phyloP scores from a whole-genome alignment of 2,888 invertebrate species.

The Euclidia mi region DNA sequence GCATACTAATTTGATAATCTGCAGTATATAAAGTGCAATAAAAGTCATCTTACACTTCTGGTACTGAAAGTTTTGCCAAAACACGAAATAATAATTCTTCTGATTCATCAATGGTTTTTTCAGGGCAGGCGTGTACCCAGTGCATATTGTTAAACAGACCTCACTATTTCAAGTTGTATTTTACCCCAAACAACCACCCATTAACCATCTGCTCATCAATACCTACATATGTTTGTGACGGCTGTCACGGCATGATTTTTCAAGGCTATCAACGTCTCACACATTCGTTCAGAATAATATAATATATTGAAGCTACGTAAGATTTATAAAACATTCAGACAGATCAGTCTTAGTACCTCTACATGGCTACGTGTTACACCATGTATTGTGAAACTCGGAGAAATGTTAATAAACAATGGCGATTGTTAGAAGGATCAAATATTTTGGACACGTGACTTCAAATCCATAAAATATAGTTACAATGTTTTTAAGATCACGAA shows the following conservation, averaged over 20 bases:
- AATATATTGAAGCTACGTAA: not conserved
- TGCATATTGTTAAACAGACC: no score
- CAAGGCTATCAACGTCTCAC: not conserved
- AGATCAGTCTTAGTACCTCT: not conserved
- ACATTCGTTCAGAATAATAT: no score
- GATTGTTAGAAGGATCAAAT: slow-evolving; percentile 59
- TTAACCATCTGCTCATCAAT: not conserved
- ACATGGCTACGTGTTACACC: slow-evolving; percentile 31
- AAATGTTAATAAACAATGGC: slow-evolving; percentile 63
- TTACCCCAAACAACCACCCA: not conserved
- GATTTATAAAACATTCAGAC: slow-evolving; percentile 2
- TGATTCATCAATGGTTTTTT: no score
- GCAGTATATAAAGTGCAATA: not conserved
- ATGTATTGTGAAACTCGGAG: slow-evolving; percentile 57
- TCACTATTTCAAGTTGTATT: no score
- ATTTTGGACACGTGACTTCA: slow-evolving; percentile 54
- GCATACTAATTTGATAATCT: not conserved
- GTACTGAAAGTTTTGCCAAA: no score
- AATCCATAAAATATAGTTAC: slow-evolving; percentile 44
- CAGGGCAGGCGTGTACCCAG: no score
- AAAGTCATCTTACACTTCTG: no score
- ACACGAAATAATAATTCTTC: no score
- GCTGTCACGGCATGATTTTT: not conserved
- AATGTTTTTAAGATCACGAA: slow-evolving; percentile 52
- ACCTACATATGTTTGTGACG: not conserved